phyloP scores from a whole-genome alignment of 2,888 invertebrate species.

The Xestia rhomboidea region DNA sequence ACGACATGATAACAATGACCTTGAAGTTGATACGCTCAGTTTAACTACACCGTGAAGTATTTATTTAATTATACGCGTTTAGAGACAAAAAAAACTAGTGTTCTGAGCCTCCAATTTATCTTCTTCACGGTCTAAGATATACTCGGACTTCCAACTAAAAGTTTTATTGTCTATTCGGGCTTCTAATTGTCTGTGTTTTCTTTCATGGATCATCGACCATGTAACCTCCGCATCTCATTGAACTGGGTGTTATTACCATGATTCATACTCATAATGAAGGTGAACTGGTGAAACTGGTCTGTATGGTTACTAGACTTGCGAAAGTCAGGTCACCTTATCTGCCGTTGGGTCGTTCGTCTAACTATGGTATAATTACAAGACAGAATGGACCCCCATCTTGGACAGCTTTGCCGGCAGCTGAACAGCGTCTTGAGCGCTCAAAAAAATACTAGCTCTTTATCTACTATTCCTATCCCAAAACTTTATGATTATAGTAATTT shows the following conservation, averaged over 20 bases:
- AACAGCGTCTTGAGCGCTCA: background rate
- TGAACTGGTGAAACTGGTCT: conserved; percentile 4
- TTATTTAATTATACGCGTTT: conserved; percentile 58
- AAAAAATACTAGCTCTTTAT: background rate
- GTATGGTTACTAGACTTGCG: background rate
- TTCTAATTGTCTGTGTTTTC: conserved; percentile 11
- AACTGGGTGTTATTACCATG: conserved; percentile 17
- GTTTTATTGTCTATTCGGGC: background rate
- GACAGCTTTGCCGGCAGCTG: background rate
- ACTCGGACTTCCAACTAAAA: background rate
- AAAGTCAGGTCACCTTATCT: background rate
- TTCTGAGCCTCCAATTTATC: background rate
- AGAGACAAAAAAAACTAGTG: conserved; percentile 25
- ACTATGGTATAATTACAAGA: background rate
- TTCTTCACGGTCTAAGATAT: background rate
- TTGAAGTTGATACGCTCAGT: conserved; percentile 64
- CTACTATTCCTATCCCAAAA: background rate
- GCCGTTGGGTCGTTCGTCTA: background rate
- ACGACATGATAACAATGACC: conserved; percentile 71
- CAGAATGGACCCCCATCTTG: background rate
- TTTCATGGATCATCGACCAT: conserved; percentile 8
- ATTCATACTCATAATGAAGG: conserved; percentile 16
- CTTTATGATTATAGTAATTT: background rate
- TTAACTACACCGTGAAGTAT: conserved; percentile 64
- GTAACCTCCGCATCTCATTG: conserved; percentile 31